Percentiles rank a stretch among this genome's conserved stretches.
Evolutionary conservation across 2,888 invertebrate species (phyloP).

Genomic region (Cerastoderma edule): DNA sequence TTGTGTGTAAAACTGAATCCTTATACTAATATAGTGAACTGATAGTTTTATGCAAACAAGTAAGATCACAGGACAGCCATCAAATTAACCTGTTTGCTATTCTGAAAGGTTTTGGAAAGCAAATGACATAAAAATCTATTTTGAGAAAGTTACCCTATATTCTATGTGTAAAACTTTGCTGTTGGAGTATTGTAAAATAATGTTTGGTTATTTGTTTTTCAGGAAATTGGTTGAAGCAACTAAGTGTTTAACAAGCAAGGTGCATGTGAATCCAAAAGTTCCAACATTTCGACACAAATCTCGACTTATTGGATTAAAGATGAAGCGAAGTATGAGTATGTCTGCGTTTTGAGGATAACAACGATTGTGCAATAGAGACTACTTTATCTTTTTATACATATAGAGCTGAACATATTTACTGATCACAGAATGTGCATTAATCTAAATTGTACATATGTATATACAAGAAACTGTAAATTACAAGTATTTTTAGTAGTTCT

Average conservation of each 20-base stretch:
- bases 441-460: constrained; percentile 26
- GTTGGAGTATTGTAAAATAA: too few relatives aligned
- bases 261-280: constrained; percentile 31
- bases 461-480: too few relatives aligned
- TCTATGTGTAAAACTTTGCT: too few relatives aligned
- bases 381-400: constrained; percentile 5
- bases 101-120: too few relatives aligned
- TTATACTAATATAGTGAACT: too few relatives aligned
- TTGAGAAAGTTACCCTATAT: too few relatives aligned
- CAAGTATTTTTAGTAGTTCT: too few relatives aligned
- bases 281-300: constrained; percentile 35
- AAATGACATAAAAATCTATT: too few relatives aligned
- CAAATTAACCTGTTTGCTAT: too few relatives aligned
- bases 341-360: constrained; percentile 79
- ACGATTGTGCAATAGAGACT: constrained; percentile 26
- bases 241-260: constrained; percentile 59
- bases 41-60: too few relatives aligned
- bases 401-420: constrained; percentile 10
- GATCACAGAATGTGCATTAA: constrained; percentile 15
- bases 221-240: constrained; percentile 79
- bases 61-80: too few relatives aligned
- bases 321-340: constrained; percentile 87
- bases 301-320: constrained; percentile 85
- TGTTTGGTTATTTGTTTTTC: constrained; percentile 50
- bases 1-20: too few relatives aligned